Conservation (phyloP, 2,888 invertebrate genomes). For the Lepidochitona cinerea region DNA sequence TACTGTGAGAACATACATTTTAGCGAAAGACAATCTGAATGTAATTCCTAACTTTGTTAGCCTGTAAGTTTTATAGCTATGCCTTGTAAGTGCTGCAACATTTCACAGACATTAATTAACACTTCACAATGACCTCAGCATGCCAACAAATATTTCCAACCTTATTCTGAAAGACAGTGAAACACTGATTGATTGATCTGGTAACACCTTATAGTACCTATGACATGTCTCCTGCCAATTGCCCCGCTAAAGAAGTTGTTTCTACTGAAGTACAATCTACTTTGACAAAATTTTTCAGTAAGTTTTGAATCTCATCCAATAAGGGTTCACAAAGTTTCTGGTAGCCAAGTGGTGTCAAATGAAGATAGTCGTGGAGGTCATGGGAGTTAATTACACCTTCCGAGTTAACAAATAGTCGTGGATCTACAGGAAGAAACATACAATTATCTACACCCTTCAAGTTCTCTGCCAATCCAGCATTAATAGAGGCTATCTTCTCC, state of each 20-base stretch:
- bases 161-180: no score
- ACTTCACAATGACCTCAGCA: no score
- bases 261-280: constrained; percentile 55
- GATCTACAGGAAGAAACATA: constrained; percentile 85
- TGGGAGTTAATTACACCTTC: constrained; percentile 84
- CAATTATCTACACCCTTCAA: constrained; percentile 76
- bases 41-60: no score
- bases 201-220: no score
- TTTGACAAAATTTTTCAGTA: constrained; percentile 55
- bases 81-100: no score
- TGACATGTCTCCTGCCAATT: constrained; percentile 20
- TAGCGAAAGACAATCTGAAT: no score
- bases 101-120: no score
- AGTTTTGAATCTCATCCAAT: constrained; percentile 64
- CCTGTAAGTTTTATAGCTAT: no score
- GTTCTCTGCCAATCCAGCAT: constrained; percentile 80
- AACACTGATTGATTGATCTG: no score
- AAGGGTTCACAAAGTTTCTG: constrained; percentile 75
- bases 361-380: constrained; percentile 93
- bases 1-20: no score
- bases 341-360: constrained; percentile 86
- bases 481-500: constrained; percentile 83
- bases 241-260: constrained; percentile 36
- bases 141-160: no score
- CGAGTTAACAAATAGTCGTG: constrained; percentile 73